Base-by-base conservation (phyloP, 2,113 vertebrate genomes). In the Fregetta grallaria region DNA sequence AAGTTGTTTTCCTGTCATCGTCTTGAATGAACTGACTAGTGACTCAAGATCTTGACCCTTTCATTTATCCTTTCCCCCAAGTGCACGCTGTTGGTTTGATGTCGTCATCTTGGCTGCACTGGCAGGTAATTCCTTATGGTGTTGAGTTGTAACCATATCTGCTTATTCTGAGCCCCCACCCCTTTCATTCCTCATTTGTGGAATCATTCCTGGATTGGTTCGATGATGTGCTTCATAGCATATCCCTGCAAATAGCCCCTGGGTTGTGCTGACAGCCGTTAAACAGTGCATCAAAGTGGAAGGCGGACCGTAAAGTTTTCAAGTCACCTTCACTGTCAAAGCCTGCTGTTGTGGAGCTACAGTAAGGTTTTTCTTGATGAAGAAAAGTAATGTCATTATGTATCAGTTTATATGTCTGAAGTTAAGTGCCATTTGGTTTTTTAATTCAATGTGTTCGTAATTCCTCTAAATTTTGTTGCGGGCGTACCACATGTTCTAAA, bases 251-350 rank as follows among this genome's bases (percentile, higher is more conserved):
- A 7, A 7, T 13, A 65, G 17, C 16, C 10, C 10, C 13, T 45
- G 27, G 52, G 5, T 2, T 58, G 45, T 58, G 42, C n/a, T 73
- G 36, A 2, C 27, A 27, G 53, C 55, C 38, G 21, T 5, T 21
- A 36, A 75, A 8, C 10, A 4, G 38, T 10, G 11, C 34, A 6
- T 15, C 20, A 1, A 6, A 55, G 50, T 61, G 27, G 22, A 36
- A 49, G 14, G 5, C 1, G 1, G 15, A 25, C 34, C 1, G 0
- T 12, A 3, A 65, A 15, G 13, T 56, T 70, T 29, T 77, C 27
- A 25, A 19, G 12, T 70, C 59, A 11, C 25, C 13, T 36, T 66
- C 6, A 1, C 32, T 67, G 56, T 32, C 47, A 25, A 36, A 75
- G n/a, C 20, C 42, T 59, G 42, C 56, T 85, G 0, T 13, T 88